Evolutionary conservation across 1,140 invertebrate genomes (phyloP).

Genomic region (Drosophila miranda): DNA sequence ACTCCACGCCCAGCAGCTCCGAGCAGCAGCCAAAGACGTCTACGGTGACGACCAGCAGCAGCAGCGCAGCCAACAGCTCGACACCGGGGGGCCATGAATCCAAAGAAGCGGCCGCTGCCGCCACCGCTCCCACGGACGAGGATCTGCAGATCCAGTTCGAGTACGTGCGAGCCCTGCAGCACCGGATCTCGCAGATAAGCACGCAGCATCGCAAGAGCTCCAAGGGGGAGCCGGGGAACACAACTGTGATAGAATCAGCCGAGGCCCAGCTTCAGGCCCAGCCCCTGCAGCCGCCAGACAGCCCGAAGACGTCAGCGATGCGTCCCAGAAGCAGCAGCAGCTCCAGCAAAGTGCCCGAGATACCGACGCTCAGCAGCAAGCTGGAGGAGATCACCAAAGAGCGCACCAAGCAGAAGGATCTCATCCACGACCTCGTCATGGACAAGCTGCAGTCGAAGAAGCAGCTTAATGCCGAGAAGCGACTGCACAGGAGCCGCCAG

Average conservation of each 20-base stretch:
- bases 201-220: constrained; percentile 86
- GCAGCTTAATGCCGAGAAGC: constrained; percentile 86
- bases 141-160: constrained; percentile 82
- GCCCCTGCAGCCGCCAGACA: background rate
- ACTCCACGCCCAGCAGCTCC: constrained; percentile 75
- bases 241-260: constrained; percentile 78
- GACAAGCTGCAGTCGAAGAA: constrained; percentile 88
- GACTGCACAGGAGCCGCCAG: constrained; percentile 80
- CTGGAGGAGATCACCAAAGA: constrained; percentile 87
- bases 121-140: constrained; percentile 30
- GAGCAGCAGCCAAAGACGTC: constrained; percentile 76
- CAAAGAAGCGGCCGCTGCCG: constrained; percentile 42
- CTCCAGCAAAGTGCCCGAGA: constrained; percentile 75
- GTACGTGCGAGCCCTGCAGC: constrained; percentile 87
- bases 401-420: constrained; percentile 87
- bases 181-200: constrained; percentile 88
- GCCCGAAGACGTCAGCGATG: constrained; percentile 21
- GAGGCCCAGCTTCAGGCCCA: constrained; percentile 23
- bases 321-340: constrained; percentile 56
- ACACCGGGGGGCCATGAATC: constrained; percentile 34
- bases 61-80: constrained; percentile 32
- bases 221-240: constrained; percentile 81
- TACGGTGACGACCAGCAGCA: constrained; percentile 52
- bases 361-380: constrained; percentile 71
- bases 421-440: constrained; percentile 90